Percentiles rank a stretch among this genome's conserved stretches.
Conservation (phyloP, 2,797 vertebrate species). For the Takifugu rubripes region DNA sequence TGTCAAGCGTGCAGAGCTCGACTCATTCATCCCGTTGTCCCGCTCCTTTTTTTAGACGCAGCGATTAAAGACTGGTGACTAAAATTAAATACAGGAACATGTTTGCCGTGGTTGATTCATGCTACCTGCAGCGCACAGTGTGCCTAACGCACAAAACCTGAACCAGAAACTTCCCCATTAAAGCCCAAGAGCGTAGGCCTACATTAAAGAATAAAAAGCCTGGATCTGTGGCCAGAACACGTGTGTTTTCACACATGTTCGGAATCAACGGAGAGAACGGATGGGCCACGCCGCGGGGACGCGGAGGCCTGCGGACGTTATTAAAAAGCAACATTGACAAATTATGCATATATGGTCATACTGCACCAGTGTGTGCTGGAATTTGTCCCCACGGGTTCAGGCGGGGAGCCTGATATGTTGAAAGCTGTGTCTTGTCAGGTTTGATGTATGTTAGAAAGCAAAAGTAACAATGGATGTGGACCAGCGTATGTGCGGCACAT, state of each 20-base stretch:
- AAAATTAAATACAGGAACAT: slow-evolving; percentile 39
- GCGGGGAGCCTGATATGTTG: slow-evolving; percentile 47
- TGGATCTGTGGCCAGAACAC: slow-evolving; percentile 8
- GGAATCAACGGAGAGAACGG: slow-evolving; percentile 63
- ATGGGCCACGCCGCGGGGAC: slow-evolving; percentile 65
- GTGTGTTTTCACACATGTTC: slow-evolving; percentile 63
- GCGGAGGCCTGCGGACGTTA: slow-evolving; percentile 56
- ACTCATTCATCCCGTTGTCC: slow-evolving; percentile 29
- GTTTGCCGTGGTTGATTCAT: slow-evolving; percentile 39
- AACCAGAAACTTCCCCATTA: slow-evolving; percentile 66
- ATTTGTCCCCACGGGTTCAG: slow-evolving; percentile 63
- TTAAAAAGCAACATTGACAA: slow-evolving; percentile 62
- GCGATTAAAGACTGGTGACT: slow-evolving; percentile 35
- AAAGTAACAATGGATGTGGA: slow-evolving; percentile 45
- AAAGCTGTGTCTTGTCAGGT: slow-evolving; percentile 59
- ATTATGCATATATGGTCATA: slow-evolving; percentile 53
- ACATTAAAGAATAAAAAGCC: slow-evolving; percentile 60
- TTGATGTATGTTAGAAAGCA: slow-evolving; percentile 56
- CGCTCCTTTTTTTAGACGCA: slow-evolving; percentile 6
- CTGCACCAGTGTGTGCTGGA: slow-evolving; percentile 48
- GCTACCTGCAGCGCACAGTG: slow-evolving; percentile 14
- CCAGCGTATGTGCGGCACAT: slow-evolving; percentile 57
- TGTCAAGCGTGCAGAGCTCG: slow-evolving; percentile 12
- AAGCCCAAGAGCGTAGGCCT: slow-evolving; percentile 68
- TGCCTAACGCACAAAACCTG: slow-evolving; percentile 51